A percentile compares a stretch with the other conserved stretches of the same genome.
Conservation (phyloP, 2,113 vertebrate genomes). For the Onychorhynchus coronatus region DNA sequence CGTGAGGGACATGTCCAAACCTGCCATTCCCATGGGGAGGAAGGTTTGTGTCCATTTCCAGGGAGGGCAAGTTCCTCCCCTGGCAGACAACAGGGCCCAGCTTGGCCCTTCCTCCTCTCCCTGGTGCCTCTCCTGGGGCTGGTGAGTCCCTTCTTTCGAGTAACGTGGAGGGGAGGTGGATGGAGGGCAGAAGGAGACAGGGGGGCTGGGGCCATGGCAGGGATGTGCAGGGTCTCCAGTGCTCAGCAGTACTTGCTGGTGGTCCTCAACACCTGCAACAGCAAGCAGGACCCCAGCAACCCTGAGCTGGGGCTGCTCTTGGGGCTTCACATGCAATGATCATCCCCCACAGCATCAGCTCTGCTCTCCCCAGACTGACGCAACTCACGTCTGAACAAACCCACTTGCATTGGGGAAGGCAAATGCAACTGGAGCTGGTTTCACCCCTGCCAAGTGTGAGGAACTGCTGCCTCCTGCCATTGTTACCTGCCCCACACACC, state of each 20-base stretch:
- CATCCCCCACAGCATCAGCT: neutral
- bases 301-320: neutral
- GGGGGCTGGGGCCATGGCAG: neutral
- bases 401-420: neutral
- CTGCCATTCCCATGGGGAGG: slow-evolving; percentile 17
- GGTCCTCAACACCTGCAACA: neutral
- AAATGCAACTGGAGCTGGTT: accelerated
- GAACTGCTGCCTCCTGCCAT: neutral
- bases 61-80: neutral
- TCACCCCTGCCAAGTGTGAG: neutral
- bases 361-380: neutral
- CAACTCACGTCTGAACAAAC: neutral
- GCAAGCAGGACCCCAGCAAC: accelerated
- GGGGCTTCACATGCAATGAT: accelerated
- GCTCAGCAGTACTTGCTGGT: neutral
- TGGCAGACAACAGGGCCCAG: neutral
- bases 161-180: neutral
- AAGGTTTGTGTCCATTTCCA: neutral
- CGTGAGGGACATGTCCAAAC: accelerated
- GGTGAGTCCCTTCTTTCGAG: neutral
- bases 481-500: neutral
- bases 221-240: neutral
- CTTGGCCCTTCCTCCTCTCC: neutral
- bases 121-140: neutral
- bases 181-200: neutral